phyloP scores from a whole-genome alignment of 2,113 vertebrate species.

The Piaya cayana region DNA sequence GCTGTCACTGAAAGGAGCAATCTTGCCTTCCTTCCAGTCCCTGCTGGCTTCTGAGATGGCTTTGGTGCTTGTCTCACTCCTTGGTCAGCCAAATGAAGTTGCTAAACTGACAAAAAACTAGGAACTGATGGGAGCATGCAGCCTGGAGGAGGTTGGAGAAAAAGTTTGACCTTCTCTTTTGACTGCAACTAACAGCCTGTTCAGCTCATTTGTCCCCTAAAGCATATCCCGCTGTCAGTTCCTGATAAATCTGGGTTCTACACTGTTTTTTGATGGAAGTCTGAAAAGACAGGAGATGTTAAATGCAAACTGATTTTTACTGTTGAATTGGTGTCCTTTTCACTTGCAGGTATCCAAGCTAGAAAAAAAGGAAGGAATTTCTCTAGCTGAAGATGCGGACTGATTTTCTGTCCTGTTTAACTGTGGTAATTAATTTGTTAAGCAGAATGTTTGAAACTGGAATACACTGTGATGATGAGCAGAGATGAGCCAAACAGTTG shows the following conservation, averaged over 20 bases:
- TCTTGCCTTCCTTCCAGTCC: neutral
- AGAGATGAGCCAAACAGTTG: neutral
- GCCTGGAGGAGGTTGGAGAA: neutral
- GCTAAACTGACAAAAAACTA: neutral
- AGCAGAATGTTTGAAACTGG: neutral
- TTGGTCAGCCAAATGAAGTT: neutral
- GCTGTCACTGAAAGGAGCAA: neutral
- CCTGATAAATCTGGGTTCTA: neutral
- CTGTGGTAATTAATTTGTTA: neutral
- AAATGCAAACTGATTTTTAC: neutral
- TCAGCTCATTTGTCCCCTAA: neutral
- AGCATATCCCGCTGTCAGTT: neutral
- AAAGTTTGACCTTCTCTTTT: neutral
- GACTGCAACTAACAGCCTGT: neutral
- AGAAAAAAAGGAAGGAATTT: constrained; percentile 32
- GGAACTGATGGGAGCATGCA: neutral
- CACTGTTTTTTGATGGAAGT: neutral
- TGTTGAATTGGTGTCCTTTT: neutral
- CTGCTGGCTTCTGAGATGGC: neutral
- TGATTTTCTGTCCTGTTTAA: constrained; percentile 8
- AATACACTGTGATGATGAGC: neutral
- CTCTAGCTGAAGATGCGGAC: neutral
- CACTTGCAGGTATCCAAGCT: constrained; percentile 63
- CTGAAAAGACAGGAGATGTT: neutral
- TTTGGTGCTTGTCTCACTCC: neutral